Evolutionary conservation across 2,888 invertebrate genomes (phyloP).

Genomic region (Metalampra italica): DNA sequence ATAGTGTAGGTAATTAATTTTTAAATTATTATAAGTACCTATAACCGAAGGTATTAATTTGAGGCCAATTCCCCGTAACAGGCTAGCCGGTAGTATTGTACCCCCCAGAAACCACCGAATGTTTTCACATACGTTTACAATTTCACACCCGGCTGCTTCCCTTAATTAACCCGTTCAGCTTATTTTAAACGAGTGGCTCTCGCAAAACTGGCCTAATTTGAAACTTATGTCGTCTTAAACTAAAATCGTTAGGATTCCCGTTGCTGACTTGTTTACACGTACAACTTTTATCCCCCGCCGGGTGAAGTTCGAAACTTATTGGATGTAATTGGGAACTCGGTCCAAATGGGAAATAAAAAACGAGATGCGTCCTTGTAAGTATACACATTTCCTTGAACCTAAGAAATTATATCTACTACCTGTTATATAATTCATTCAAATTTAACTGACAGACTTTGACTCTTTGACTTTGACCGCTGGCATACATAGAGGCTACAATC

Average conservation of each 20-base stretch:
- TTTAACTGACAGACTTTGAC: too few species aligned
- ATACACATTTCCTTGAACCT: neutral
- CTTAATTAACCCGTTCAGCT: conserved; percentile 66
- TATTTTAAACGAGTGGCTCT: conserved; percentile 34
- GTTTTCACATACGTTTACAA: conserved; percentile 65
- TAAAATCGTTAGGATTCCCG: conserved; percentile 28
- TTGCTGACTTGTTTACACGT: conserved; percentile 32
- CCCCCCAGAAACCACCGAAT: conserved; percentile 46
- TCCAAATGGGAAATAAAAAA: conserved; percentile 19
- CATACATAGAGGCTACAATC: too few species aligned
- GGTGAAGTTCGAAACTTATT: conserved; percentile 19
- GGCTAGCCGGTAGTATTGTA: conserved; percentile 21
- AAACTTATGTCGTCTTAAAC: conserved; percentile 39
- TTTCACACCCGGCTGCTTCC: conserved; percentile 58
- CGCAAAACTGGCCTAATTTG: conserved; percentile 37
- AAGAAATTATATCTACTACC: neutral
- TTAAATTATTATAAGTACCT: too few species aligned
- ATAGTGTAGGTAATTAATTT: too few species aligned
- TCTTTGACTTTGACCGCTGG: too few species aligned
- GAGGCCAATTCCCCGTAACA: conserved; percentile 29
- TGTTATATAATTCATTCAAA: too few species aligned
- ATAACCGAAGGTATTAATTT: conserved; percentile 31
- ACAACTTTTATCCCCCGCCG: conserved; percentile 26
- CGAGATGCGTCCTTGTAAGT: conserved; percentile 11
- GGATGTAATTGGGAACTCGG: conserved; percentile 21